Evolutionary conservation across 2,113 vertebrate genomes (phyloP).

Genomic region (Synchiropus splendidus): DNA sequence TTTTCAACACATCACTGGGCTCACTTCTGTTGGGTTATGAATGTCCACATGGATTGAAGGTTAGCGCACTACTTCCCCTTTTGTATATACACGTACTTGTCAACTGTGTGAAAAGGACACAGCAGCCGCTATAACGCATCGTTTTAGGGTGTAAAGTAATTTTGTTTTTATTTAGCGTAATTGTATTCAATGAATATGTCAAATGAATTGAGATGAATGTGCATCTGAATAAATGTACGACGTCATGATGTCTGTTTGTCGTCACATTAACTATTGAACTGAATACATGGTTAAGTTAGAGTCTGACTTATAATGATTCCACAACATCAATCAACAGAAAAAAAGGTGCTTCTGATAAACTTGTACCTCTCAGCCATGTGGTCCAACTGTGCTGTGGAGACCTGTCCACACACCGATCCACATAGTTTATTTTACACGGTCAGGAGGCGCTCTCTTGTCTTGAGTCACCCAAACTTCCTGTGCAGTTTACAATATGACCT

Average conservation of each 20-base stretch:
- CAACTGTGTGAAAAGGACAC: slow-evolving; percentile 2
- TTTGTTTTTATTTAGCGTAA: slow-evolving; percentile 31
- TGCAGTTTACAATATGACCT: no score
- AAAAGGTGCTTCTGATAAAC: no score
- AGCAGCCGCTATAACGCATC: slow-evolving; percentile 21
- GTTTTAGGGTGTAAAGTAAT: slow-evolving; percentile 45
- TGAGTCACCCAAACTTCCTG: no score
- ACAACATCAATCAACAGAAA: neutral
- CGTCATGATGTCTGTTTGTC: neutral
- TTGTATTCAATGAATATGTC: slow-evolving; percentile 55
- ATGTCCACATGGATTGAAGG: neutral
- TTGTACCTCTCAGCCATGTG: no score
- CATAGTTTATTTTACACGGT: no score
- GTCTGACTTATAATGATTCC: slow-evolving; percentile 1
- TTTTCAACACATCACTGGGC: no score
- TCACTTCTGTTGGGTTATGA: neutral
- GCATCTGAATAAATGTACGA: slow-evolving; percentile 12
- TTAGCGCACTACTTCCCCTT: neutral
- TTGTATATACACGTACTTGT: neutral
- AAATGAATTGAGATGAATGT: slow-evolving; percentile 16
- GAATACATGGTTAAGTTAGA: no score
- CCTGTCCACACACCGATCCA: no score
- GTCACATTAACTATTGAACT: no score
- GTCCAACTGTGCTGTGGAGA: no score
- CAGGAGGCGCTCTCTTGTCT: no score